Base-by-base conservation (phyloP, 1,140 invertebrate species). In the Batillaria attramentaria region DNA sequence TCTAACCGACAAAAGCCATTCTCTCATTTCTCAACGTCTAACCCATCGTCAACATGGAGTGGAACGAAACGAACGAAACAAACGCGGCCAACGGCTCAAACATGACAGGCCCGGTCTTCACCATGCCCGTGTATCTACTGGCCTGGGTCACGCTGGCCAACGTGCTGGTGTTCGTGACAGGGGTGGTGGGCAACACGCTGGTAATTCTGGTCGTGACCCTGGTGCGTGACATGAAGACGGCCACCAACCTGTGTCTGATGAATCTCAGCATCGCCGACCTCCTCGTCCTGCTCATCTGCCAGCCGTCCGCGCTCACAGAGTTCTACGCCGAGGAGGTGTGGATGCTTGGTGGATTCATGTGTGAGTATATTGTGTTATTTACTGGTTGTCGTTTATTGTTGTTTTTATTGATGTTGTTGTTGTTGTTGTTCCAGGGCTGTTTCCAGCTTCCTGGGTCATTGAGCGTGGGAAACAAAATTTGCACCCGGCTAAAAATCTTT, bases 171-270 rank as follows among this genome's bases (percentile, higher is more conserved):
- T 95, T 98, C 93, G 93, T 95, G 74, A 91, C 96, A 72, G 96
- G 96, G 13, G 94, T 96, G 42, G 93, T 96, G 54, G 96, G 96
- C 43, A 98, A 98, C 88, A 92, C 96, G 65, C 95, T 97, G 93
- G 96, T 98, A 82, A 96, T 97, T 28, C 93, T 97, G 84, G 96
- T 98, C 54, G 96, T 98, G 68, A 93, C 96, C 82, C 95, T 95
- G 86, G 96, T 95, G 28, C 96, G 97, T 88, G 96, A 98, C 87
- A 96, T 98, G 94, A 93, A 96, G 84, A 98, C 97, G 90, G 97
- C 96, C 66, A 98, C 97, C 65, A 98, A 99, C 88, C 96, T 97
- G 79, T 98, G 98, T 90, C 93, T 99, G 41, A 84, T 87, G 35
- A 88, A 88, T 77, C 79, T 88, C 35, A 86, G 84, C 37, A 80